These are phyloP conservation scores for Peromyscus leucopus DNA, from an alignment of 2,113 vertebrate genomes.

Conservation along the genomic window DNA sequence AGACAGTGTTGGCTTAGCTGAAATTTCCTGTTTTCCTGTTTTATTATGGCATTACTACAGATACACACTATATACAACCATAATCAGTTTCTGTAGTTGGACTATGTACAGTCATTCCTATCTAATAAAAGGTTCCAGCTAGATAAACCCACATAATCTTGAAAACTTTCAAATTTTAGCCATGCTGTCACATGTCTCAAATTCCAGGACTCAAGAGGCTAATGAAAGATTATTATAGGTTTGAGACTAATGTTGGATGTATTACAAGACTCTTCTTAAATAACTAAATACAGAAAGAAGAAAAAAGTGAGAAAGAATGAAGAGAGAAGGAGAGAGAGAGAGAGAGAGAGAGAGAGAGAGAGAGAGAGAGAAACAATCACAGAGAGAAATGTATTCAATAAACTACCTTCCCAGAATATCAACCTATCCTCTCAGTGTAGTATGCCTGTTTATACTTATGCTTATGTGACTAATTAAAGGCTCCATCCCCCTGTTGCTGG, in stretches of 20 bases:
- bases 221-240: background rate
- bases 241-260: background rate
- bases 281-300: background rate
- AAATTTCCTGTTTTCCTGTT: conserved; percentile 10
- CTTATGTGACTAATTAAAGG: background rate
- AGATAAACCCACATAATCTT: no score
- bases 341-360: no score
- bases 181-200: background rate
- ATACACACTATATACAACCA: background rate
- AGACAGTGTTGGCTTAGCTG: conserved; percentile 5
- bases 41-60: background rate
- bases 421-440: no score
- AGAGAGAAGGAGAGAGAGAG: background rate
- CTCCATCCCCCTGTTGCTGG: fast-evolving
- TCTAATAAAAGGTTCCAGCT: background rate
- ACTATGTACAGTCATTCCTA: background rate
- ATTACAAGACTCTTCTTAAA: background rate
- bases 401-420: background rate
- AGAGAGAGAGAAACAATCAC: no score
- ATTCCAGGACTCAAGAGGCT: background rate
- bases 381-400: background rate
- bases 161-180: background rate
- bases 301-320: background rate
- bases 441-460: background rate
- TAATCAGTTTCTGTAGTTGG: background rate